phyloP scores from a whole-genome alignment of 2,113 vertebrate genomes.

The Caracal caracal region DNA sequence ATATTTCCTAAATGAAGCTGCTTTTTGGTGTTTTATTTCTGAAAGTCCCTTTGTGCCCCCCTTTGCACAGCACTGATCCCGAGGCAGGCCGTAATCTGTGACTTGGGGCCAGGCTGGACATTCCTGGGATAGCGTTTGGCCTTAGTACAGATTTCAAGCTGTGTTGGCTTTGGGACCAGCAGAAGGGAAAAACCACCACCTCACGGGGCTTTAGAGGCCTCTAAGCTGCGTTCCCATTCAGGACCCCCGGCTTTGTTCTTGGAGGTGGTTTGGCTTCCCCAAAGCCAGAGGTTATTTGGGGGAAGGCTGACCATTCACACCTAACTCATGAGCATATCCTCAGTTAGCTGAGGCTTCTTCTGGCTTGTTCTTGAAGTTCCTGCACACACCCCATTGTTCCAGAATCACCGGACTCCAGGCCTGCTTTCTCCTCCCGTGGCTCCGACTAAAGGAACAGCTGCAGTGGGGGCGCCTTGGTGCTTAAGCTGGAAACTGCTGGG shows the following conservation, averaged over 20 bases:
- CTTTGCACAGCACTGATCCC: not conserved
- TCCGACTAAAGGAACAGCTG: not conserved
- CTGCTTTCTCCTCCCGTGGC: not conserved
- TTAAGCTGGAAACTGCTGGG: not conserved
- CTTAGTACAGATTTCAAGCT: not conserved
- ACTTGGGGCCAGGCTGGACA: not conserved
- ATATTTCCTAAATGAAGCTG: slow-evolving; percentile 48
- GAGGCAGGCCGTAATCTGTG: not conserved
- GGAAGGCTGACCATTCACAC: not conserved
- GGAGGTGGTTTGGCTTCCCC: not conserved
- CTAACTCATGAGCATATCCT: not conserved
- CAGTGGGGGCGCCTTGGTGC: not conserved
- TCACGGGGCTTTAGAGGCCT: not conserved
- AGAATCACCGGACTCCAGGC: not conserved
- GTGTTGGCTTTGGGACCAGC: not conserved
- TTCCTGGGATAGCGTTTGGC: not conserved
- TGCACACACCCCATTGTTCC: not conserved
- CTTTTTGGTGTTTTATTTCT: slow-evolving; percentile 49
- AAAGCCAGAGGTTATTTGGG: slow-evolving; percentile 23
- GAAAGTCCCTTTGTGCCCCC: not conserved
- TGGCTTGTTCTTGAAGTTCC: not conserved
- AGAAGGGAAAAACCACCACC: not conserved
- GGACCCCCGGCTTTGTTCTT: not conserved
- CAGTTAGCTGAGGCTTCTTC: not conserved
- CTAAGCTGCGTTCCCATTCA: not conserved